These are phyloP conservation scores for Eleginops maclovinus DNA, from an alignment of 2,113 vertebrate species.

Conservation along the genomic window DNA sequence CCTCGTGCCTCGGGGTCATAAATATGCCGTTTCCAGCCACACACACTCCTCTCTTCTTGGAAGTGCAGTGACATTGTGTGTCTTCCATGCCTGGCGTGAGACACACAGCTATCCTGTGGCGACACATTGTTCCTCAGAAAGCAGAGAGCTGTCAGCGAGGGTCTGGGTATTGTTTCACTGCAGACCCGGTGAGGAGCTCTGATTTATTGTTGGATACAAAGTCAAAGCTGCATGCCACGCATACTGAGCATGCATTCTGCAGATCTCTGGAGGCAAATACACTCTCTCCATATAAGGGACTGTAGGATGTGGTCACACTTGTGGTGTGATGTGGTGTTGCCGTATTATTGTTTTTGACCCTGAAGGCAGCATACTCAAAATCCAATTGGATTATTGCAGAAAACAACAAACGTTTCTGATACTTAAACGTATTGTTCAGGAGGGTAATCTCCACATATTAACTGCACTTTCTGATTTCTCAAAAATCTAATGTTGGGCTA, in stretches of 20 bases:
- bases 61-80: constrained; percentile 45
- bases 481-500: too few species aligned
- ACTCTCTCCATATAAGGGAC: constrained; percentile 59
- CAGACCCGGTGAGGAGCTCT: constrained; percentile 6
- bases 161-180: constrained; percentile 48
- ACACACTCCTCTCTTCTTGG: constrained; percentile 6
- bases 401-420: too few species aligned
- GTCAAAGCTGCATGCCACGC: constrained; percentile 66
- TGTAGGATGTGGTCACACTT: neutral
- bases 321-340: too few species aligned
- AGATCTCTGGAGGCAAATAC: constrained; percentile 14
- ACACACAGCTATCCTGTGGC: constrained; percentile 64
- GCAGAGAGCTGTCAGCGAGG: constrained; percentile 30
- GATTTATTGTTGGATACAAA: constrained; percentile 53
- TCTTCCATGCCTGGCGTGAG: constrained; percentile 52
- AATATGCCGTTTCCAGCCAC: constrained; percentile 61
- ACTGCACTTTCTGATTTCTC: too few species aligned
- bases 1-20: constrained; percentile 45
- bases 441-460: too few species aligned
- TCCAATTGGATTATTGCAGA: too few species aligned
- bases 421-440: constrained; percentile 37
- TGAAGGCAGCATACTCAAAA: too few species aligned
- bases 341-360: too few species aligned
- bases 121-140: constrained; percentile 55
- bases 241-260: constrained; percentile 53